phyloP scores from a whole-genome alignment of 2,113 vertebrate genomes.

The Aegithalos caudatus region DNA sequence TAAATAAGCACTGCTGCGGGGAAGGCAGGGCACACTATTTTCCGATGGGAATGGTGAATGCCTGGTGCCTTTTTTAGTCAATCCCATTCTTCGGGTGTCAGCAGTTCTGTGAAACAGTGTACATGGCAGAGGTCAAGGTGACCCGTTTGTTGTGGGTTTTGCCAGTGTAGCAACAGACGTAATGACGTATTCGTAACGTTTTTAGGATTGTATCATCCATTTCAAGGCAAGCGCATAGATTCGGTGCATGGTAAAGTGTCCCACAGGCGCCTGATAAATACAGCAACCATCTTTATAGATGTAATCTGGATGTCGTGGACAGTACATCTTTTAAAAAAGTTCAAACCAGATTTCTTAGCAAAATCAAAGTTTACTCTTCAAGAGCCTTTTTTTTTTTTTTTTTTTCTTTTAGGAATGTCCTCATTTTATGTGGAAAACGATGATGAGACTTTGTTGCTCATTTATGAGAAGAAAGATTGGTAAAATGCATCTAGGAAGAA shows the following conservation, averaged over 20 bases:
- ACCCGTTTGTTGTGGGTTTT: background rate
- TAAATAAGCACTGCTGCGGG: background rate
- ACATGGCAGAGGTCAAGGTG: background rate
- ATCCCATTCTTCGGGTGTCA: background rate
- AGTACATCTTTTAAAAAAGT: background rate
- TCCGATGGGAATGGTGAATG: background rate
- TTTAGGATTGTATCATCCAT: background rate
- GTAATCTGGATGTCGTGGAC: background rate
- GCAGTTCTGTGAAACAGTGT: background rate
- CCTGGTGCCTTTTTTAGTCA: background rate
- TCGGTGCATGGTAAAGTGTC: accelerated
- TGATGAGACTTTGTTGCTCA: background rate
- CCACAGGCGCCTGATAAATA: background rate
- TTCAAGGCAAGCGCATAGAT: background rate
- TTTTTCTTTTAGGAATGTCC: background rate
- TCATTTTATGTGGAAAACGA: background rate
- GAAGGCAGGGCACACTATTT: background rate
- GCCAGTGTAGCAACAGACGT: background rate
- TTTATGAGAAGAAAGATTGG: background rate
- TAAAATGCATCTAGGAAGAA: background rate
- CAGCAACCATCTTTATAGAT: background rate
- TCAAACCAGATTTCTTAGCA: background rate
- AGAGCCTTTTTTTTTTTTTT: too few relatives aligned
- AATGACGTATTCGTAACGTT: background rate
- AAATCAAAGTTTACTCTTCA: background rate